These are phyloP conservation scores for Novumbra hubbsi DNA, from an alignment of 2,797 vertebrate genomes.

Conservation along the genomic window DNA sequence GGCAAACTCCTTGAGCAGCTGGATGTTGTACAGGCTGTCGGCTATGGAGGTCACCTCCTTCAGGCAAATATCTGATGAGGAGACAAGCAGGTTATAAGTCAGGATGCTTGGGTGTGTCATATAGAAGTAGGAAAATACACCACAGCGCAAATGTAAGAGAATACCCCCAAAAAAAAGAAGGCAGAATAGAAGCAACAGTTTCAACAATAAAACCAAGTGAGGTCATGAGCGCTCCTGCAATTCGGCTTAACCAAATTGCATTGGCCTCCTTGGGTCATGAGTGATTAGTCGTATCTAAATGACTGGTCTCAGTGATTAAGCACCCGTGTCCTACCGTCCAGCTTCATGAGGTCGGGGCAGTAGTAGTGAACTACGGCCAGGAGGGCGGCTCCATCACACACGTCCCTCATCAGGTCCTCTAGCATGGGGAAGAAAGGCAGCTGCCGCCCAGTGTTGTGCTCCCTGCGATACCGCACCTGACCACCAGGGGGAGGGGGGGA, in stretches of 20 bases:
- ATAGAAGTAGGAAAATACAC: background rate
- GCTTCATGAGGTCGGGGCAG: slow-evolving; percentile 93
- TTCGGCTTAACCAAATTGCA: background rate
- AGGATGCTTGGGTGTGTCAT: slow-evolving; percentile 57
- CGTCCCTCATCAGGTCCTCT: slow-evolving; percentile 93
- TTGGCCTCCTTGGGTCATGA: background rate
- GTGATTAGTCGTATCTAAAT: background rate
- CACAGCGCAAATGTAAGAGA: no score
- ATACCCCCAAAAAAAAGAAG: no score
- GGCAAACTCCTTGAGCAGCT: slow-evolving; percentile 90
- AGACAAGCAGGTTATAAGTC: background rate
- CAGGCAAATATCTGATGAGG: slow-evolving; percentile 87
- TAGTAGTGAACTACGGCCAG: slow-evolving; percentile 93
- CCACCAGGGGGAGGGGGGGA: slow-evolving; percentile 46
- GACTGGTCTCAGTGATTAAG: background rate
- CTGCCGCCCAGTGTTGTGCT: slow-evolving; percentile 86
- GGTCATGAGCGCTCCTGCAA: background rate
- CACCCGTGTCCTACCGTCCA: slow-evolving; percentile 80
- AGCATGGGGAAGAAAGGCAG: slow-evolving; percentile 88
- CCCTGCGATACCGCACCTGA: slow-evolving; percentile 93
- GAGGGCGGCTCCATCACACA: slow-evolving; percentile 91
- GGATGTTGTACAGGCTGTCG: slow-evolving; percentile 95
- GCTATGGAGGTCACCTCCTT: slow-evolving; percentile 94
- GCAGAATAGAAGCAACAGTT: background rate
- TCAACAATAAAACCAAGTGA: background rate